A percentile compares a stretch with the other conserved stretches of the same genome.
These are phyloP conservation scores for Macropodus opercularis DNA, from an alignment of 2,797 vertebrate species.

Conservation along the genomic window DNA sequence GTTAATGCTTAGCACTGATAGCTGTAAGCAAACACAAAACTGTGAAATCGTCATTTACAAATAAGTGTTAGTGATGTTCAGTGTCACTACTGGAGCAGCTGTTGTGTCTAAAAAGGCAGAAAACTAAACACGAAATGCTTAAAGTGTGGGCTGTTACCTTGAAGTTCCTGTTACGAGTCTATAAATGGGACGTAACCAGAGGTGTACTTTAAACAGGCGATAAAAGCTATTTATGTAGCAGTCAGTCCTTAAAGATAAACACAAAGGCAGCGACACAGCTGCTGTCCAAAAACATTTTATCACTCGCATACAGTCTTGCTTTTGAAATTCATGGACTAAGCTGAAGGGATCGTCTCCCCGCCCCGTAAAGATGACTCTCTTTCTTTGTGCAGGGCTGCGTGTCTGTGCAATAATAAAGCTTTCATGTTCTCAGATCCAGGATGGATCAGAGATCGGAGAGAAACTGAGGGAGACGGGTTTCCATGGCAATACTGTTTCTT, in stretches of 20 bases:
- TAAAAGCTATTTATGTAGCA: constrained; percentile 21
- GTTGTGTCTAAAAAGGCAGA: neutral
- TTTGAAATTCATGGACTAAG: neutral
- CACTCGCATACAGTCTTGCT: neutral
- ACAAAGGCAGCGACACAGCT: neutral
- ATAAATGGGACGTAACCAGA: constrained; percentile 21
- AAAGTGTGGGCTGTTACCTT: neutral
- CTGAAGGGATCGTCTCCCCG: neutral
- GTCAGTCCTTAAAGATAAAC: constrained; percentile 29
- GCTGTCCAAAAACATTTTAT: constrained; percentile 11
- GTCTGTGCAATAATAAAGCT: constrained; percentile 27
- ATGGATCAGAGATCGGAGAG: constrained; percentile 60
- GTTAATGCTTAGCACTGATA: no score
- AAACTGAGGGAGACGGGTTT: constrained; percentile 75
- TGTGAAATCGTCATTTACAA: no score
- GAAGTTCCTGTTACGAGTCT: constrained; percentile 7
- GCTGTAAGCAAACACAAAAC: no score
- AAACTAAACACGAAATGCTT: no score
- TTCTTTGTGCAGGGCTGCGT: neutral
- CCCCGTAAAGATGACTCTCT: constrained; percentile 2
- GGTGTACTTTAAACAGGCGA: constrained; percentile 15
- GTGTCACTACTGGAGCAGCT: no score
- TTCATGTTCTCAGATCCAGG: constrained; percentile 51
- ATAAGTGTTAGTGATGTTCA: no score
- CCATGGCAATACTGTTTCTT: constrained; percentile 76